Evolutionary conservation across 2,797 vertebrate species (phyloP).

Genomic region (Mormyrus hasselquistii): DNA sequence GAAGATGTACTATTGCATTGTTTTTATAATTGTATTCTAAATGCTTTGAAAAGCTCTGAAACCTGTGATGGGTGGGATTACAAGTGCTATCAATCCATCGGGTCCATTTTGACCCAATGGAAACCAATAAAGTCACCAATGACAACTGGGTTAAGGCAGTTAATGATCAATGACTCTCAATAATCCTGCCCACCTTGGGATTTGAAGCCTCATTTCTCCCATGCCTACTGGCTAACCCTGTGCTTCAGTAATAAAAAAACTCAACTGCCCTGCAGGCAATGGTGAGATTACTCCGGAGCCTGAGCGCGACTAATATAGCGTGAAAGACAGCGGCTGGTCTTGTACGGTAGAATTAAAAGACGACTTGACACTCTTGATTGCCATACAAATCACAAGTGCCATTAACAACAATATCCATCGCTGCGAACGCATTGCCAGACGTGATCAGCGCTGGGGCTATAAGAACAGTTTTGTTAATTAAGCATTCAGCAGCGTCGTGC

Average conservation of each 20-base stretch:
- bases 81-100: background rate
- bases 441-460: conserved; percentile 7
- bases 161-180: background rate
- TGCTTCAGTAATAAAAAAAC: background rate
- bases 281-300: background rate
- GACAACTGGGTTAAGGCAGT: background rate
- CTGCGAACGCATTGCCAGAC: conserved; percentile 15
- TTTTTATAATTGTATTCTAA: background rate
- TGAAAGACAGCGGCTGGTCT: conserved; percentile 21
- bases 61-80: background rate
- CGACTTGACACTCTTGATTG: conserved; percentile 14
- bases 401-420: conserved; percentile 29
- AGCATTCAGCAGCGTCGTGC: conserved; percentile 17
- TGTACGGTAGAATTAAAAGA: conserved; percentile 10
- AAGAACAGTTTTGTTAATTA: conserved; percentile 23
- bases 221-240: background rate
- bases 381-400: conserved; percentile 27
- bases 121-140: background rate
- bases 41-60: background rate
- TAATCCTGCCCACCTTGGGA: background rate
- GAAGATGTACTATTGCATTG: background rate
- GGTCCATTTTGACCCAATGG: background rate
- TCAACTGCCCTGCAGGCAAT: background rate
- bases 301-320: conserved; percentile 11
- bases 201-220: background rate